phyloP scores from a whole-genome alignment of 2,113 vertebrate species.

The Odontophorus gujanensis region DNA sequence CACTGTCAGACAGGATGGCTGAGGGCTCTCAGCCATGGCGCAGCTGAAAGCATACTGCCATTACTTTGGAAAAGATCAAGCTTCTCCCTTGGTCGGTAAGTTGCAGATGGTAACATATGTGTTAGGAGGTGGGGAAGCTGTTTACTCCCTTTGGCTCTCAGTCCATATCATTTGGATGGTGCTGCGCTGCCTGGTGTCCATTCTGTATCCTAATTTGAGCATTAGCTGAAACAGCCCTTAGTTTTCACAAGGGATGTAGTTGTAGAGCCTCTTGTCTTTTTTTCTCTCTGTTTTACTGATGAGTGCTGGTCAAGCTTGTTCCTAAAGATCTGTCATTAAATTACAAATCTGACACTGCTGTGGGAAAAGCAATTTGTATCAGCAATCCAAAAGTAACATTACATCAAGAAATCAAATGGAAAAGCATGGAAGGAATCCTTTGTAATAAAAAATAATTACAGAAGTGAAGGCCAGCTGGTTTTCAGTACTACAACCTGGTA shows the following conservation, averaged over 20 bases:
- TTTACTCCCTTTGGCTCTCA: constrained; percentile 15
- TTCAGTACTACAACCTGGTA: background rate
- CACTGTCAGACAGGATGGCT: background rate
- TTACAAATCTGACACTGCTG: background rate
- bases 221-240: constrained; percentile 2
- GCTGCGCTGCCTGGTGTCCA: background rate
- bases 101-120: constrained; percentile 35
- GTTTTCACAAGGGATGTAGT: background rate
- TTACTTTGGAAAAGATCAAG: constrained; percentile 28
- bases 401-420: constrained; percentile 10
- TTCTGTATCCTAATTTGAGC: constrained; percentile 5
- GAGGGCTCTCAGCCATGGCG: background rate
- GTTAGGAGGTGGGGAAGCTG: constrained; percentile 30
- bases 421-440: background rate
- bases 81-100: constrained; percentile 20
- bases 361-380: background rate
- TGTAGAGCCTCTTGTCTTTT: constrained; percentile 21
- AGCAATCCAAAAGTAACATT: background rate
- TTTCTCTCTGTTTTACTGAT: background rate
- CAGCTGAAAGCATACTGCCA: background rate
- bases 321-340: constrained; percentile 1
- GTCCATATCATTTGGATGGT: background rate
- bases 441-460: background rate
- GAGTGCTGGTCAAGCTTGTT: background rate
- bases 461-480: background rate